phyloP scores from a whole-genome alignment of 92 coral and sea anemone species.

The Hydrozoanthus gracilis region DNA sequence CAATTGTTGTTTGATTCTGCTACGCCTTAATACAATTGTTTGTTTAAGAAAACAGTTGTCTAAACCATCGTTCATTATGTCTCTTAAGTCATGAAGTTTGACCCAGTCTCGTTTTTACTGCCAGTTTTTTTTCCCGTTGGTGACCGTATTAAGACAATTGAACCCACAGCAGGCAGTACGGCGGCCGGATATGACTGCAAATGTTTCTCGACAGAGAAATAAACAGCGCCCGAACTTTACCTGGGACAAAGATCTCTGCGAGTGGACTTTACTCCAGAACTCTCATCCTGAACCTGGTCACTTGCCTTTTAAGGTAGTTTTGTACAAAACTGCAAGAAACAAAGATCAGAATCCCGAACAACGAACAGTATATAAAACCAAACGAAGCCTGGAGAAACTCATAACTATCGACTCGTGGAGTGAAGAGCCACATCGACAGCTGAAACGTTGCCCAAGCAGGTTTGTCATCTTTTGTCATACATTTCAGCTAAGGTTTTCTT shows the following conservation, averaged over 20 bases:
- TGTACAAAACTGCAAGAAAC: neutral
- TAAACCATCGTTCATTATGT: no score
- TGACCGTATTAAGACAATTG: no score
- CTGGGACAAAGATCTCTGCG: neutral
- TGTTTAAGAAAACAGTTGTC: no score
- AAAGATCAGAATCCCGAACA: conserved; percentile 3
- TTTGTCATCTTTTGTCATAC: neutral
- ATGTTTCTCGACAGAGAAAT: no score
- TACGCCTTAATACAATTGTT: no score
- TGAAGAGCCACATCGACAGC: neutral
- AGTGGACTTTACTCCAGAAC: conserved; percentile 9
- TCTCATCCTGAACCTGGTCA: neutral
- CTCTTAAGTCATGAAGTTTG: no score
- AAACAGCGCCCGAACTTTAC: neutral
- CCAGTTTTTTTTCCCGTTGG: no score
- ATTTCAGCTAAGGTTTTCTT: neutral
- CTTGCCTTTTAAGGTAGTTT: conserved; percentile 14
- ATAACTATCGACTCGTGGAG: neutral
- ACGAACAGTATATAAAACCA: neutral
- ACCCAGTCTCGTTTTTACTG: no score
- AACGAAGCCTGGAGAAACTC: neutral
- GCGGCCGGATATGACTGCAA: no score
- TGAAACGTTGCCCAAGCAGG: neutral
- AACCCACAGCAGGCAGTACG: no score
- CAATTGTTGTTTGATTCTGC: no score